phyloP scores from a whole-genome alignment of 2,888 invertebrate genomes.

The Steinernema hermaphroditum region DNA sequence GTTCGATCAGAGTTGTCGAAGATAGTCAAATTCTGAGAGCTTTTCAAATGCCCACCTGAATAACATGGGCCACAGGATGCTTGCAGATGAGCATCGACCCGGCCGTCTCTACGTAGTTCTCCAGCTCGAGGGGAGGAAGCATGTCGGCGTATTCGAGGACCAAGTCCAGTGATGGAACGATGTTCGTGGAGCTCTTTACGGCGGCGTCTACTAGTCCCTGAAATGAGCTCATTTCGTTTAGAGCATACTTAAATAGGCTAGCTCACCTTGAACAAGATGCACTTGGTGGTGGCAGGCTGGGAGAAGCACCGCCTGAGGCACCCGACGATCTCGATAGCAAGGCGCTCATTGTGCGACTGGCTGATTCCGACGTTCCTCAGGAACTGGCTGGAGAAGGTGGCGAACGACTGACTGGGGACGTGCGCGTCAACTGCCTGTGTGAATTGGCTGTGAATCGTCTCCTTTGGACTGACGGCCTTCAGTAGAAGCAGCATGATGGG shows the following conservation, averaged over 20 bases:
- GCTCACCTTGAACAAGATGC: slow-evolving; percentile 33
- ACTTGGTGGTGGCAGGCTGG: slow-evolving; percentile 28
- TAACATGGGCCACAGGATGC: not conserved
- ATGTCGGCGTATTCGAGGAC: slow-evolving; percentile 23
- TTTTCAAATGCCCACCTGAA: not conserved
- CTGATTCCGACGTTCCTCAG: not conserved
- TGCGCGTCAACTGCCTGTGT: slow-evolving; percentile 28
- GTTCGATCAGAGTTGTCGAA: too few species aligned
- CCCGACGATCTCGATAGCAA: slow-evolving; percentile 31
- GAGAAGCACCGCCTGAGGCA: slow-evolving; percentile 33
- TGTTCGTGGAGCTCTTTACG: slow-evolving; percentile 32
- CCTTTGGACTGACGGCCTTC: slow-evolving; percentile 4
- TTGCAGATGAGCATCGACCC: slow-evolving; percentile 23
- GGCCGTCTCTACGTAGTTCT: slow-evolving; percentile 1
- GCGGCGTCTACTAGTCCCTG: slow-evolving; percentile 37
- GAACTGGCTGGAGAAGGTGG: slow-evolving; percentile 37
- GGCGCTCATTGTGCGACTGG: not conserved
- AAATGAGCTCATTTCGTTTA: slow-evolving; percentile 9
- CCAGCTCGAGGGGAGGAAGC: slow-evolving; percentile 4
- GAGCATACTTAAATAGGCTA: not conserved
- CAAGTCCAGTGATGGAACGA: slow-evolving; percentile 36
- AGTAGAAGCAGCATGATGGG: slow-evolving; percentile 35
- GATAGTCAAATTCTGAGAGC: too few species aligned
- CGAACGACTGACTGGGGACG: slow-evolving; percentile 36
- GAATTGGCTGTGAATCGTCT: slow-evolving; percentile 24